A percentile compares a stretch with the other conserved stretches of the same genome.
These are phyloP conservation scores for Lytechinus pictus DNA, from an alignment of 35 echinoderm and acorn worm genomes.

Conservation along the genomic window DNA sequence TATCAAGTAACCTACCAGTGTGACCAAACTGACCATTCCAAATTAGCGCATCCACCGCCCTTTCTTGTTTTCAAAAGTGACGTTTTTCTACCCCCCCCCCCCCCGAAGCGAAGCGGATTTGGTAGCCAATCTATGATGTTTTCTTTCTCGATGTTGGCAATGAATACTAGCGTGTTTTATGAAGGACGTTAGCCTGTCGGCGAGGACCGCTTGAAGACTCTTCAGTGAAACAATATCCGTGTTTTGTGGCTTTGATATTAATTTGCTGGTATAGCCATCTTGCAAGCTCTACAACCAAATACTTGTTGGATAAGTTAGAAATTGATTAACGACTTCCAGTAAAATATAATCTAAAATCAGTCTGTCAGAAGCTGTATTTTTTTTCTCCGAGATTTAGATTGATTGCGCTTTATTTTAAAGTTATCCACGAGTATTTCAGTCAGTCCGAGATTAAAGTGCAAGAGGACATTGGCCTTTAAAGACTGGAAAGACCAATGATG, in stretches of 20 bases:
- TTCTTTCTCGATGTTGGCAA: too few species aligned
- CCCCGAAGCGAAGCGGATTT: too few species aligned
- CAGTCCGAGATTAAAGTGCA: neutral
- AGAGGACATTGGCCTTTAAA: neutral
- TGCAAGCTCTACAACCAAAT: neutral
- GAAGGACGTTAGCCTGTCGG: neutral
- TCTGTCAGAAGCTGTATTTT: neutral
- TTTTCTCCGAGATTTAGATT: neutral
- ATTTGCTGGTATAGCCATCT: neutral
- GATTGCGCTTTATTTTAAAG: neutral
- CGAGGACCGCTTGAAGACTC: neutral
- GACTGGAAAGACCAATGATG: neutral
- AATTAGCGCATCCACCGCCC: too few species aligned
- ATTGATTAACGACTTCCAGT: neutral
- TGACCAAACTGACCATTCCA: too few species aligned
- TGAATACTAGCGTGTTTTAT: neutral
- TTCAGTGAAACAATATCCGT: neutral
- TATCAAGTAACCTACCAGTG: too few species aligned
- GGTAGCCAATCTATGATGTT: too few species aligned
- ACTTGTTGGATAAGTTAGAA: neutral
- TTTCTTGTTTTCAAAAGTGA: too few species aligned
- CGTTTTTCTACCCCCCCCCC: too few species aligned
- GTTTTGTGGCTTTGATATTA: neutral
- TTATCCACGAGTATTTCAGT: neutral
- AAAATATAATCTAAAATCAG: neutral